phyloP scores from a whole-genome alignment of 2,888 invertebrate species.

The Tiliacea aurago region DNA sequence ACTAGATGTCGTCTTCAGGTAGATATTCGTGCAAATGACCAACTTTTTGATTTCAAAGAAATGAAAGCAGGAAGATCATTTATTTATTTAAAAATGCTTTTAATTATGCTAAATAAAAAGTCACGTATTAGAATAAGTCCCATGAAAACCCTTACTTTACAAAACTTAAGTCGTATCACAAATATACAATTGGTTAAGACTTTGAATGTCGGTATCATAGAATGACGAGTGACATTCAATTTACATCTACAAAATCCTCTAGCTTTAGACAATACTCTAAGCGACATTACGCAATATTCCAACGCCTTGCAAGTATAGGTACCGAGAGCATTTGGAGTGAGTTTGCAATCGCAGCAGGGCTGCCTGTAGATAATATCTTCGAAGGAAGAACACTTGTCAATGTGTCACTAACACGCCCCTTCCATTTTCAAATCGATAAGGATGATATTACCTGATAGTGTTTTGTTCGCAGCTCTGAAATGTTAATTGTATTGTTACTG shows the following conservation, averaged over 20 bases:
- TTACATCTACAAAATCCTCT: slow-evolving; percentile 13
- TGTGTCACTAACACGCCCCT: slow-evolving; percentile 60
- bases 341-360: slow-evolving; percentile 66
- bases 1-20: neutral
- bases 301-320: slow-evolving; percentile 40
- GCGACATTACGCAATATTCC: slow-evolving; percentile 47
- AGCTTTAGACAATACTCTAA: slow-evolving; percentile 37
- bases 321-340: slow-evolving; percentile 49
- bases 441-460: slow-evolving; percentile 48
- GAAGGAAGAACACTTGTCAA: slow-evolving; percentile 66
- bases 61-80: neutral
- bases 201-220: neutral
- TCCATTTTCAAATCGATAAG: slow-evolving; percentile 50
- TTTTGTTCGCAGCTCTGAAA: slow-evolving; percentile 49
- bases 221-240: slow-evolving; percentile 26
- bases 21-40: neutral
- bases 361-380: slow-evolving; percentile 60
- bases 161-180: neutral
- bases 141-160: neutral
- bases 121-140: too few relatives aligned
- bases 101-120: neutral
- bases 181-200: neutral
- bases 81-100: too few relatives aligned
- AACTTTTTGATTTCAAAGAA: neutral
- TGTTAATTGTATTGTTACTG: slow-evolving; percentile 56